Evolutionary conservation across 2,888 invertebrate genomes (phyloP).

Genomic region (Scaptomyza reducta): DNA sequence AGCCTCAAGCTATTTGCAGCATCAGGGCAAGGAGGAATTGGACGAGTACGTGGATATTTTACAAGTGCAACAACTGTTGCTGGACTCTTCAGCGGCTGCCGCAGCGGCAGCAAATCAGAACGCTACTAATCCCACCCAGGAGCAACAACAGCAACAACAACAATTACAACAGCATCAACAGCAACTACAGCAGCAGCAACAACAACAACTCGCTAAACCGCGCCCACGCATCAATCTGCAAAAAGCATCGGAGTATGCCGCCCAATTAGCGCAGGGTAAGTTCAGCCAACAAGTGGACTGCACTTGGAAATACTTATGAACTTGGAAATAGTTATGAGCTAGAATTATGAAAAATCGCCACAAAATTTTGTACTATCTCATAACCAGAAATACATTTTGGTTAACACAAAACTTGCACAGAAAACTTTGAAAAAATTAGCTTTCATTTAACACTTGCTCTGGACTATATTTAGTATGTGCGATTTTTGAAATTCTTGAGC

Average conservation of each 20-base stretch:
- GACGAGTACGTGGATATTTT: constrained; percentile 94
- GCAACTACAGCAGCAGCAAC: constrained; percentile 66
- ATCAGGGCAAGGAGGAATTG: constrained; percentile 72
- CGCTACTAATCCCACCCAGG: constrained; percentile 1
- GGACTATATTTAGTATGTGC: too few species aligned
- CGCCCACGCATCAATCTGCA: constrained; percentile 84
- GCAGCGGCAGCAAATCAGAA: constrained; percentile 59
- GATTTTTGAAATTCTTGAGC: neutral
- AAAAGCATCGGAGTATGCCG: constrained; percentile 84
- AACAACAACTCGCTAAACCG: constrained; percentile 76
- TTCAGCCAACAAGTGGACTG: neutral
- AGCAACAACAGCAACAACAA: constrained; percentile 73
- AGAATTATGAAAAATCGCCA: neutral
- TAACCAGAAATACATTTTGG: neutral
- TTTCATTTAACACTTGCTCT: too few species aligned
- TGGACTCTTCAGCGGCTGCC: constrained; percentile 85
- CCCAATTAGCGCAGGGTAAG: constrained; percentile 83
- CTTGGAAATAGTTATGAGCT: too few species aligned
- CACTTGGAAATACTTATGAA: neutral
- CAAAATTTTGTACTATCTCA: too few species aligned
- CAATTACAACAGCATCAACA: constrained; percentile 52
- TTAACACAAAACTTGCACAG: neutral
- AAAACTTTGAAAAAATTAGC: too few species aligned
- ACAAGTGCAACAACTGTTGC: constrained; percentile 90
- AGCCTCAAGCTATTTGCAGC: constrained; percentile 34